phyloP scores from a whole-genome alignment of 2,113 vertebrate genomes.

The Nothobranchius furzeri region DNA sequence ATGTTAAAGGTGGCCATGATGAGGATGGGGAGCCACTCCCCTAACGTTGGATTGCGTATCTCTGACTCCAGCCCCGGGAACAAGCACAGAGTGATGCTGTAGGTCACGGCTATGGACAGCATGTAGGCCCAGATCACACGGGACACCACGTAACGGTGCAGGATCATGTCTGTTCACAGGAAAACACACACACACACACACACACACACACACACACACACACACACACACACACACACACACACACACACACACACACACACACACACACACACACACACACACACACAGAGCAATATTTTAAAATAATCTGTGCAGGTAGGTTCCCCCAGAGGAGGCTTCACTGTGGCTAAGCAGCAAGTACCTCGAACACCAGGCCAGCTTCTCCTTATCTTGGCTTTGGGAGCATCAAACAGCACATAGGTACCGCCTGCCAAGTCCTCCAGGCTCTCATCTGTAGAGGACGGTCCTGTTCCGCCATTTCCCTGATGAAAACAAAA shows the following conservation, averaged over 20 bases:
- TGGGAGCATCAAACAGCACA: conserved; percentile 88
- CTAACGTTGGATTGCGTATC: conserved; percentile 88
- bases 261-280: too few relatives aligned
- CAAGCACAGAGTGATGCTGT: conserved; percentile 97
- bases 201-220: too few relatives aligned
- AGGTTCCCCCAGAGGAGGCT: background rate
- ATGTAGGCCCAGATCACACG: conserved; percentile 97
- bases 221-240: too few relatives aligned
- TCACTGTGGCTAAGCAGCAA: background rate
- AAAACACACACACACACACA: conserved; percentile 13
- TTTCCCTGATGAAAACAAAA: conserved; percentile 78
- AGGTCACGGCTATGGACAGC: conserved; percentile 95
- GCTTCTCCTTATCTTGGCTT: conserved; percentile 81
- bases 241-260: too few relatives aligned
- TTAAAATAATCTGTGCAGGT: conserved; percentile 1
- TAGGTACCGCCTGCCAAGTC: conserved; percentile 81
- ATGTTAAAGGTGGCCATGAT: conserved; percentile 99
- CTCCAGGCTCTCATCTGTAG: conserved; percentile 77
- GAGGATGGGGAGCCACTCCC: conserved; percentile 97
- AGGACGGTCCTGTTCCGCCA: conserved; percentile 57
- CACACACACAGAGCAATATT: conserved; percentile 2
- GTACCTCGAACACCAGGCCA: conserved; percentile 92
- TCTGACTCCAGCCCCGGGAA: conserved; percentile 96
- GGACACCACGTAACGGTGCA: conserved; percentile 92
- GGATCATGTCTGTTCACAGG: conserved; percentile 85